Base-by-base conservation (phyloP, 2,888 invertebrate genomes). In the Netelia inedita region DNA sequence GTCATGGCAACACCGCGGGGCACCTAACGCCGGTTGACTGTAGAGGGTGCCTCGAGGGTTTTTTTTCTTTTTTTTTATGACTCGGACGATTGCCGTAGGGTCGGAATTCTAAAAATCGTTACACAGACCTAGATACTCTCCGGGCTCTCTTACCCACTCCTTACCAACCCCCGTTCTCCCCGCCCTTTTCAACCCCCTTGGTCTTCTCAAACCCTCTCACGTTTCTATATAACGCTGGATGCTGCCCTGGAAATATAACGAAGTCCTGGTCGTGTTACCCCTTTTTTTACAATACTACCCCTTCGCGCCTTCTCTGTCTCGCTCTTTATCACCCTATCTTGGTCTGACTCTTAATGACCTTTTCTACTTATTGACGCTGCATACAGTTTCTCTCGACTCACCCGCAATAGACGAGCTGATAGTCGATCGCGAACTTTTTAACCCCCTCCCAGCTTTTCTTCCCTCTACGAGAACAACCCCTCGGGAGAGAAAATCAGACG, bases 71-170 rank as follows among this genome's bases (percentile, higher is more conserved):
- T 79, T 69, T 91, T 91, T 91, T 90, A 91, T 89, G 90, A 88
- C 87, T 89, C 89, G 90, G 89, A 90, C 90, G 91, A 91, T 91
- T 89, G 88, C 90, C 88, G 90, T 88, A 89, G 90, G 90, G 92
- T 90, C 85, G 91, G 71, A 88, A 87, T 89, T 91, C 90, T 90
- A 91, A 92, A 92, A 92, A 92, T 92, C 92, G 92, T 92, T 92
- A 92, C 92, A 92, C 91, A 91, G 91, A 92, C 92, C 92, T 89
- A 92, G 91, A 91, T 91, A 91, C 88, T 78, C 87, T 82, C 82
- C 75, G 87, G 81, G 75, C 75, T 87, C 86, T 72, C 74, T 63
- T 28, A n/a, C 9, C n/a, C 19, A 57, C 57, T 10, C 57, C 19
- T 57, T 19, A 57, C 57, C 19, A n/a, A 16, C 19, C 57, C 57